These are phyloP conservation scores for Cisticola juncidis DNA, from an alignment of 2,113 vertebrate genomes.

Conservation along the genomic window DNA sequence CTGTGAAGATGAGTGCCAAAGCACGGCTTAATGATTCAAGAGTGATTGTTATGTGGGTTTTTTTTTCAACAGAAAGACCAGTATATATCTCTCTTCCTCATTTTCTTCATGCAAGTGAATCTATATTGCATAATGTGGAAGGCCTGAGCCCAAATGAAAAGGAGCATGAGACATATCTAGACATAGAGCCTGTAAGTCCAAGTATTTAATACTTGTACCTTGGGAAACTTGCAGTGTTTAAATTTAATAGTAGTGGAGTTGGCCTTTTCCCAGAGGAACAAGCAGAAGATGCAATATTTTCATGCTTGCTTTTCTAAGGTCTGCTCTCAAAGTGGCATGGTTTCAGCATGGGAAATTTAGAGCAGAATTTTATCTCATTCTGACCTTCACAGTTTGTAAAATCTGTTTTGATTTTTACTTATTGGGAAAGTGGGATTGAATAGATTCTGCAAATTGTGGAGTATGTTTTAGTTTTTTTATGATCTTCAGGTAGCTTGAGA, in stretches of 20 bases:
- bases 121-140: conserved; percentile 53
- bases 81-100: conserved; percentile 91
- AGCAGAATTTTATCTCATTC: not conserved
- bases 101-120: conserved; percentile 84
- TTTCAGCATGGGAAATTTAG: not conserved
- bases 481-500: not conserved
- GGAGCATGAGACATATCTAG: conserved; percentile 86
- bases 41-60: not conserved
- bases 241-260: not conserved
- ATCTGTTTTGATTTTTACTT: not conserved
- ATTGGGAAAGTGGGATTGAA: not conserved
- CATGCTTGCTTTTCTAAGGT: not conserved
- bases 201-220: not conserved
- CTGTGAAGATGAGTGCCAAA: not conserved
- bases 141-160: conserved; percentile 78
- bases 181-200: conserved; percentile 90
- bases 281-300: not conserved
- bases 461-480: not conserved
- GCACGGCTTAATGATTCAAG: not conserved
- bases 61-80: conserved; percentile 71
- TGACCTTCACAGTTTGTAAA: not conserved
- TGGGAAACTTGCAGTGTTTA: not conserved
- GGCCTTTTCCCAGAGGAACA: not conserved
- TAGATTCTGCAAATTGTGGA: not conserved
- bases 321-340: not conserved